Base-by-base conservation (phyloP, 2,797 vertebrate genomes). In the Cichlasoma orientale region DNA sequence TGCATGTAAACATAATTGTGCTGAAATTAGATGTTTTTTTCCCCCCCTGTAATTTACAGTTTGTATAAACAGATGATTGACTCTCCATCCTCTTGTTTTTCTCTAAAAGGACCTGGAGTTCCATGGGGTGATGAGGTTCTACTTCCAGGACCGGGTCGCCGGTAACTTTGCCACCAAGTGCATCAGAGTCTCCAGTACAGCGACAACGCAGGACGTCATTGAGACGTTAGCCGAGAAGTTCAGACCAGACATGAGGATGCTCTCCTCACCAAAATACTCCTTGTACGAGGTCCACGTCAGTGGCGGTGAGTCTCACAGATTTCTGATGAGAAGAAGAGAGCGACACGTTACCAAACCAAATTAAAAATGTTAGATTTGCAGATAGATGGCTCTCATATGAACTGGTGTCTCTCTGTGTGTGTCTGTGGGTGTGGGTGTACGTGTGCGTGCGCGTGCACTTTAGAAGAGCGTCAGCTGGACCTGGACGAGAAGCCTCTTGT, bases 401-500 rank as follows among this genome's bases (percentile, higher is more conserved):
- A 80, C 56, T 18, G 2, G 14, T 59, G 44, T 77, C 1, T 75
- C 19, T 77, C 33, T 77, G 36, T 82, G 56, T 92, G 75, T 92
- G 12, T 41, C 36, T 77, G 41, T 79, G 44, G 80, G 56, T 92
- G 77, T 92, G 36, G 3, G 36, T 11, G 36, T 3, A 3, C 3
- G 9, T 36, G 36, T 36, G 36, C 10, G 10, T 36, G 10, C 3
- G 36, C 36, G 36, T 36, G 36, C 36, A 11, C 36, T 23, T 66
- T 96, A 99, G 98, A 99, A 97, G 98, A 99, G 96, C 97, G 98
- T 94, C 98, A 97, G 97, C 95, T 99, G 94, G 98, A 99, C 88
- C 89, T 96, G 85, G 98, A 99, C 53, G 98, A 99, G 96, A 99
- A 99, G 84, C 98, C 98, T 76, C 95, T 99, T 16, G 98, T 99